These are phyloP conservation scores for Asarcornis scutulata DNA, from an alignment of 2,113 vertebrate genomes.

Conservation along the genomic window DNA sequence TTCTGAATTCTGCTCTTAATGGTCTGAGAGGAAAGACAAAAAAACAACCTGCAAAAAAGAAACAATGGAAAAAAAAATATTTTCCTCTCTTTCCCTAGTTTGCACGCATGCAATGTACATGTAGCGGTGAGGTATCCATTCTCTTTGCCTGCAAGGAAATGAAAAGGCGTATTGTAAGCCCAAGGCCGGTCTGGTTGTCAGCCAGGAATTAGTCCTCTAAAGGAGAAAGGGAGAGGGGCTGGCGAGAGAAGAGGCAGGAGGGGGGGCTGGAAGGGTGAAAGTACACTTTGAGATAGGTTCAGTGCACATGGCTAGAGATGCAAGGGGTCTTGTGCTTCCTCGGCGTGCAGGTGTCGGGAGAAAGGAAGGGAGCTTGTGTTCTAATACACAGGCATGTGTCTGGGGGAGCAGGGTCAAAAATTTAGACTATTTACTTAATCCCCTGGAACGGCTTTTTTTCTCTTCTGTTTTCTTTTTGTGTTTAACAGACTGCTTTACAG, in stretches of 20 bases:
- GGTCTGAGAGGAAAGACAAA: background rate
- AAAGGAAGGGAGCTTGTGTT: conserved; percentile 61
- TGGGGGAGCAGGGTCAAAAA: conserved; percentile 75
- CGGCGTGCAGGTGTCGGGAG: conserved; percentile 52
- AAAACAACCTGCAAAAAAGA: background rate
- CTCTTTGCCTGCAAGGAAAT: conserved; percentile 68
- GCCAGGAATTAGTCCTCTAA: conserved; percentile 71
- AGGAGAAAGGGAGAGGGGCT: conserved; percentile 46
- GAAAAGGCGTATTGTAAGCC: conserved; percentile 74
- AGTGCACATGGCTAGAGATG: background rate
- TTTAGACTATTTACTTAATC: conserved; percentile 82
- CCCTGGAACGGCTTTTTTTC: conserved; percentile 73
- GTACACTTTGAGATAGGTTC: background rate
- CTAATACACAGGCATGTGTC: conserved; percentile 53
- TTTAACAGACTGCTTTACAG: conserved; percentile 78
- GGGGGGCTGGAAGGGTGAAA: conserved; percentile 29
- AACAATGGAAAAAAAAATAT: background rate
- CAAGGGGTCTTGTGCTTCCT: conserved; percentile 48
- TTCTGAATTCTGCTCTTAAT: background rate
- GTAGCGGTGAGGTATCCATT: conserved; percentile 45
- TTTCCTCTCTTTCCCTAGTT: background rate
- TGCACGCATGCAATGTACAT: conserved; percentile 4
- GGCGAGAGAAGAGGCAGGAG: background rate
- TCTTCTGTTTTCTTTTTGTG: conserved; percentile 77
- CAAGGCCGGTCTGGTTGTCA: conserved; percentile 66